Percentiles rank a stretch among this genome's conserved stretches.
These are phyloP conservation scores for Eucidaris tribuloides DNA, from an alignment of 35 echinoderm and acorn worm genomes.

Conservation along the genomic window DNA sequence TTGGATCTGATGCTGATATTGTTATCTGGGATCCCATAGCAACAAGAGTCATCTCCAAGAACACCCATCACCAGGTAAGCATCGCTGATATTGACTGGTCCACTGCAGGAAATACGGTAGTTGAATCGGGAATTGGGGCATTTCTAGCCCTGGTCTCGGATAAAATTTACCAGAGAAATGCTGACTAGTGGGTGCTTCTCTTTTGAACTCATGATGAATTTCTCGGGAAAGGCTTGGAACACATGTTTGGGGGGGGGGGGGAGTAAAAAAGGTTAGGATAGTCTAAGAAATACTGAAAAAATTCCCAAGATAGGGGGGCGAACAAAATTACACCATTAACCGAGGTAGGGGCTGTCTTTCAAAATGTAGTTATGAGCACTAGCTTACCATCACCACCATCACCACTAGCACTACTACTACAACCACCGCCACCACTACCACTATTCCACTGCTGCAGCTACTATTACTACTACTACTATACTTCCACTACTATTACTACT, in stretches of 20 bases:
- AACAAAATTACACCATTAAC: too few relatives aligned
- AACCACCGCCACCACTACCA: too few relatives aligned
- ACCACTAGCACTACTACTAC: too few relatives aligned
- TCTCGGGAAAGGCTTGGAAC: not conserved
- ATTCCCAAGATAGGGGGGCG: too few relatives aligned
- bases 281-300: too few relatives aligned
- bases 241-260: not conserved
- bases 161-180: not conserved
- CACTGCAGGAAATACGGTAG: not conserved
- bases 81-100: not conserved
- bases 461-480: too few relatives aligned
- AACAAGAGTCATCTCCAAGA: conserved; percentile 74
- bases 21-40: conserved; percentile 75
- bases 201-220: not conserved
- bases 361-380: too few relatives aligned
- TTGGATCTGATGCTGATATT: conserved; percentile 67
- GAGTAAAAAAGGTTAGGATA: too few relatives aligned
- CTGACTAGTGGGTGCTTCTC: not conserved
- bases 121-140: not conserved
- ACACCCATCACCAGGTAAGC: conserved; percentile 79
- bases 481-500: too few relatives aligned
- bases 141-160: not conserved
- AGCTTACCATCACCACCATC: too few relatives aligned
- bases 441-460: too few relatives aligned
- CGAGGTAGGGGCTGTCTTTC: too few relatives aligned